phyloP scores from a whole-genome alignment of 2,113 vertebrate genomes.

The Oophaga pumilio region DNA sequence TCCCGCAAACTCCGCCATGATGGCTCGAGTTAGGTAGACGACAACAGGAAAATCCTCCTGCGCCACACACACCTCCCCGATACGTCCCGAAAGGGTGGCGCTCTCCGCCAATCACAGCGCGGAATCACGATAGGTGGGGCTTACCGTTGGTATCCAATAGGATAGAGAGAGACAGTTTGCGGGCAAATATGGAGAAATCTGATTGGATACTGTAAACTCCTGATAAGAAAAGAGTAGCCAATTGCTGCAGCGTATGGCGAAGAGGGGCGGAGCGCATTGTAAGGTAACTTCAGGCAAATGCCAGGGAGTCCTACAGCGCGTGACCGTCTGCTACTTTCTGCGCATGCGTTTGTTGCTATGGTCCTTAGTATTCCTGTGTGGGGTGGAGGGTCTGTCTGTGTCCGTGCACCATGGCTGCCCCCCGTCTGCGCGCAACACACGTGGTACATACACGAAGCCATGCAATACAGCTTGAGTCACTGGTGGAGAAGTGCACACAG shows the following conservation, averaged over 20 bases:
- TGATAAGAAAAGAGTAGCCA: not conserved
- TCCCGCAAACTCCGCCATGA: constrained; percentile 64
- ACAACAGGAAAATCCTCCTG: constrained; percentile 49
- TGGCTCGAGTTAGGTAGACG: constrained; percentile 53
- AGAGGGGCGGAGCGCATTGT: constrained; percentile 10
- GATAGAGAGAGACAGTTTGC: not conserved
- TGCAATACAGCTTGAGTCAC: too few species aligned
- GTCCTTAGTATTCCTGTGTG: not conserved
- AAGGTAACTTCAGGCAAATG: constrained; percentile 54
- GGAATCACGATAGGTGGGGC: not conserved
- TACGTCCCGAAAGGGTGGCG: constrained; percentile 3
- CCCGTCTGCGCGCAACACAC: too few species aligned
- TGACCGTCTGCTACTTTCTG: not conserved
- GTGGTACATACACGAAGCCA: too few species aligned
- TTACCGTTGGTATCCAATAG: not conserved
- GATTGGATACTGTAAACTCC: not conserved
- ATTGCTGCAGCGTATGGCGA: not conserved
- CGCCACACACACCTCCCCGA: constrained; percentile 44
- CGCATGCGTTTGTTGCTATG: not conserved
- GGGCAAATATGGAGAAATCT: not conserved
- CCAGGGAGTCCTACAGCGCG: not conserved
- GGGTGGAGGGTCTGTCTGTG: not conserved
- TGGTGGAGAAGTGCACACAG: too few species aligned
- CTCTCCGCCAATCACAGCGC: not conserved
- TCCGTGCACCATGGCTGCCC: too few species aligned